phyloP scores from a whole-genome alignment of 2,113 vertebrate species.

The Xyliphius kryptos region DNA sequence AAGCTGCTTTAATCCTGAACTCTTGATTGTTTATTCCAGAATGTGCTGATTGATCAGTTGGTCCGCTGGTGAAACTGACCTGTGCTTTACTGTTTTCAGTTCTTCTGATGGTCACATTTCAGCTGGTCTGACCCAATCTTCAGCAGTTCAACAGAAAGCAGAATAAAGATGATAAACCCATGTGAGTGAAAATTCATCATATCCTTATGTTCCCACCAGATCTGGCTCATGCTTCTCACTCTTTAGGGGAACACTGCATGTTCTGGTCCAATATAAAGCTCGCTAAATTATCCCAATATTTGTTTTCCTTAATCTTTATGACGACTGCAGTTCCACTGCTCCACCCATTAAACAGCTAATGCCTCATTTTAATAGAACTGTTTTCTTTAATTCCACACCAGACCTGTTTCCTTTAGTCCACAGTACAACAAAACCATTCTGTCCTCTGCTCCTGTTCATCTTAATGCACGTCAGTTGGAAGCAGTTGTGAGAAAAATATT shows the following conservation, averaged over 20 bases:
- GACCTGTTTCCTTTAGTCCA: not conserved
- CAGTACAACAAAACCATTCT: too few relatives aligned
- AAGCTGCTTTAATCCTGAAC: too few relatives aligned
- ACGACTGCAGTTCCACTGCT: not conserved
- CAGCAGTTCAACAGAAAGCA: not conserved
- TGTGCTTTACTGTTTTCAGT: not conserved
- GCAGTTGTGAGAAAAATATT: too few relatives aligned
- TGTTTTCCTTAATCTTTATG: constrained; percentile 9
- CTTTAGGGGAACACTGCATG: not conserved
- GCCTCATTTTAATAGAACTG: not conserved
- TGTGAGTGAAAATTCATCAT: not conserved
- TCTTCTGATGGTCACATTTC: not conserved
- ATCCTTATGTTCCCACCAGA: too few relatives aligned
- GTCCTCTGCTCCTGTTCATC: not conserved
- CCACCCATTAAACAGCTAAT: constrained; percentile 10
- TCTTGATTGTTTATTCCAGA: too few relatives aligned
- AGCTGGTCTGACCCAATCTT: not conserved
- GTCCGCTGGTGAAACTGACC: too few relatives aligned
- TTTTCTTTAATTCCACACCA: not conserved
- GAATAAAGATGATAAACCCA: not conserved
- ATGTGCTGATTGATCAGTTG: too few relatives aligned
- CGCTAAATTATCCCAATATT: not conserved
- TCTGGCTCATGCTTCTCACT: not conserved
- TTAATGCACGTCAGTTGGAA: too few relatives aligned
- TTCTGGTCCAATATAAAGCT: constrained; percentile 4